A percentile compares a stretch with the other conserved stretches of the same genome.
phyloP scores from a whole-genome alignment of 2,888 invertebrate genomes.

The Resseliella maxima region DNA sequence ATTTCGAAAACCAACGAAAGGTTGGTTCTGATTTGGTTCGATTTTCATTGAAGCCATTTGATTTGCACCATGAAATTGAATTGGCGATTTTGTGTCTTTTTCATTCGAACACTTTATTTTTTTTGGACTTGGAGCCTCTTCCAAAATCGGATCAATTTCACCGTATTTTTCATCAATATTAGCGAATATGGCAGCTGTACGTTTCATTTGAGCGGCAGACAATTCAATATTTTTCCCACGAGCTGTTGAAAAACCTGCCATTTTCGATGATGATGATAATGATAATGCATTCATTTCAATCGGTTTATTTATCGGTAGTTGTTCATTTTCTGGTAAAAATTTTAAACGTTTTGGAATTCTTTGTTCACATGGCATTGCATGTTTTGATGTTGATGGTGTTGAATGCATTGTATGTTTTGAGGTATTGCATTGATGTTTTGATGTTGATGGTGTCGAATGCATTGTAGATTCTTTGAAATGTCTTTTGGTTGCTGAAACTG shows the following conservation, averaged over 20 bases:
- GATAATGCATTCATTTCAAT: not conserved
- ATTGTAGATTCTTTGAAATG: not conserved
- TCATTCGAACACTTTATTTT: not conserved
- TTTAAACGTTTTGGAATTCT: slow-evolving; percentile 5
- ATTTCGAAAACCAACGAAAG: not conserved
- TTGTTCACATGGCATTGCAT: not conserved
- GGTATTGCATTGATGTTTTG: not conserved
- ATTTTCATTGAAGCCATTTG: not conserved
- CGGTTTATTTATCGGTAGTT: not conserved
- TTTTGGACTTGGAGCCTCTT: not conserved
- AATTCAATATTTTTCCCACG: not conserved
- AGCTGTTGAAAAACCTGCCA: not conserved
- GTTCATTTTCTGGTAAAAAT: not conserved
- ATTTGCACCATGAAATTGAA: not conserved
- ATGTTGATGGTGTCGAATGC: not conserved
- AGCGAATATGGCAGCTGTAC: not conserved
- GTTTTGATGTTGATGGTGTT: slow-evolving; percentile 14
- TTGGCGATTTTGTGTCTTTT: not conserved
- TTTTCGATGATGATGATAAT: not conserved
- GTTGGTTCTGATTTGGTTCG: not conserved
- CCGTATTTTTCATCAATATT: not conserved
- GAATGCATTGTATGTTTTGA: too few relatives aligned
- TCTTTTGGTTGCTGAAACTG: not conserved
- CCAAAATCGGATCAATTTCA: not conserved
- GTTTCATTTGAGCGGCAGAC: not conserved